A percentile compares a stretch with the other conserved stretches of the same genome.
Conservation (phyloP, 2,888 invertebrate species). For the Rhagium mordax region DNA sequence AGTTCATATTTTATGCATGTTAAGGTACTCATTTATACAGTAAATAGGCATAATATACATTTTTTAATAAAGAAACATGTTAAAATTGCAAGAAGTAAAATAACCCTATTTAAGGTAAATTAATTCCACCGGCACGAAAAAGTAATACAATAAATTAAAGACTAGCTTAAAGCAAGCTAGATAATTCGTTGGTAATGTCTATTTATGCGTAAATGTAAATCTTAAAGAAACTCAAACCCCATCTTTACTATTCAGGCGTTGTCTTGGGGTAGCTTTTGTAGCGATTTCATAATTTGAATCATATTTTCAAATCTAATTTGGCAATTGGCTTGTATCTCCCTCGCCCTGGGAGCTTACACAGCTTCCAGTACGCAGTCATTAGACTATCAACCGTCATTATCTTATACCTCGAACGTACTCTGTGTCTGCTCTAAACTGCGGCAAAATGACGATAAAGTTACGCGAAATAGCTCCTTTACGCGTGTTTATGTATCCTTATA, state of each 20-base stretch:
- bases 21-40: too few species aligned
- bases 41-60: too few species aligned
- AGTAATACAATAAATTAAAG: neutral
- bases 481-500: conserved; percentile 70
- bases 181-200: neutral
- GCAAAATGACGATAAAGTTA: conserved; percentile 68
- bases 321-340: conserved; percentile 56
- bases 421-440: conserved; percentile 62
- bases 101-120: neutral
- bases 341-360: conserved; percentile 49
- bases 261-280: conserved; percentile 37
- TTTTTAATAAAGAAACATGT: too few species aligned
- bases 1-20: too few species aligned
- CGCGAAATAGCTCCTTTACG: conserved; percentile 70
- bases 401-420: conserved; percentile 67
- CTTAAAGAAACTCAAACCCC: conserved; percentile 18
- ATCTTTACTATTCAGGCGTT: conserved; percentile 28
- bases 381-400: conserved; percentile 69
- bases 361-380: conserved; percentile 59
- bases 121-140: neutral
- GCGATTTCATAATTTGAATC: conserved; percentile 57
- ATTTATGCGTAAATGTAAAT: conserved; percentile 21
- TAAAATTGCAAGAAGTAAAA: too few species aligned
- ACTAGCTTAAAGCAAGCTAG: neutral
- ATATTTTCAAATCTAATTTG: conserved; percentile 62